These are phyloP conservation scores for Urocyon cinereoargenteus DNA, from an alignment of 2,797 vertebrate species.

Conservation along the genomic window DNA sequence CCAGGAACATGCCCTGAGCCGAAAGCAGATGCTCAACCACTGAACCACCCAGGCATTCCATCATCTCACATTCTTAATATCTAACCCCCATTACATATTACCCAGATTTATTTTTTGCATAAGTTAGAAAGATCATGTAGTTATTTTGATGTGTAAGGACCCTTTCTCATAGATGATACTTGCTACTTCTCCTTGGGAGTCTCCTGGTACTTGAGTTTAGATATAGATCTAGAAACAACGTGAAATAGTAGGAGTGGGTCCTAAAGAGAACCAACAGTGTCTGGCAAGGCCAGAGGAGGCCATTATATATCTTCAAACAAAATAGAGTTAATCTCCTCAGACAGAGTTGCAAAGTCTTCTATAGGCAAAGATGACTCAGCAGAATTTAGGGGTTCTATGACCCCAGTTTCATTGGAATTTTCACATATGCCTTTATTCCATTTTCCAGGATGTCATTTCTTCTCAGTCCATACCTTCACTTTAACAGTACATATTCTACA, in stretches of 20 bases:
- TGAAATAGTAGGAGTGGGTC: accelerated
- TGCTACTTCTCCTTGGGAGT: not conserved
- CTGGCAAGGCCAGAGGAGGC: not conserved
- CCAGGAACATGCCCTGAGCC: too few species aligned
- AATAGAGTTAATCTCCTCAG: not conserved
- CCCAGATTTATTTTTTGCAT: not conserved
- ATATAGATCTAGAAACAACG: not conserved
- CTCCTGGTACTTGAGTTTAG: not conserved
- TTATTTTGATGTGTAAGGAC: not conserved
- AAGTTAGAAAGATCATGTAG: not conserved
- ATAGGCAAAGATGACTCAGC: not conserved
- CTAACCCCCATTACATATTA: not conserved
- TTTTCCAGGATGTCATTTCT: not conserved
- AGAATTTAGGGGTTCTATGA: not conserved
- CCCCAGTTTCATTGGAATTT: not conserved
- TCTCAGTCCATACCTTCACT: not conserved
- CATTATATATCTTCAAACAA: not conserved
- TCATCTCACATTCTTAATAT: not conserved
- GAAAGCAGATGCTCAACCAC: too few species aligned
- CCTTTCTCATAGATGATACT: not conserved
- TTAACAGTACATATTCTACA: not conserved
- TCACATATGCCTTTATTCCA: not conserved
- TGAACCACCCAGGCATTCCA: too few species aligned
- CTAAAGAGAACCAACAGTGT: not conserved
- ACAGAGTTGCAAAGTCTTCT: not conserved